These are phyloP conservation scores for Liodrosophila aerea DNA, from an alignment of 2,888 invertebrate species.

Conservation along the genomic window DNA sequence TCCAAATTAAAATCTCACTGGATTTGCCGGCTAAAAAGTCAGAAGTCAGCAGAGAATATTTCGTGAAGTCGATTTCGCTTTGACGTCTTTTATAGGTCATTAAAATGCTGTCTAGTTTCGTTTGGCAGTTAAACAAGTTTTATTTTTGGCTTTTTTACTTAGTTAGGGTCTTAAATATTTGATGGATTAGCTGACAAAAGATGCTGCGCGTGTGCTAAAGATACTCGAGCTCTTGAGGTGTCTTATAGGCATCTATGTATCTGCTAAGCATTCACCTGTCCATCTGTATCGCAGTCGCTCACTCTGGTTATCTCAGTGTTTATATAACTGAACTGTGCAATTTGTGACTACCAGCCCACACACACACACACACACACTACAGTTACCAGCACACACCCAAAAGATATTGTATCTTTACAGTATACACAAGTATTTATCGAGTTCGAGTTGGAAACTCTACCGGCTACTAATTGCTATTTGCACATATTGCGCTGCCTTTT, in stretches of 20 bases:
- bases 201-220: conserved; percentile 18
- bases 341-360: conserved; percentile 48
- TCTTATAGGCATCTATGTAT: no score
- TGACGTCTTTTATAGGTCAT: conserved; percentile 47
- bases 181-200: conserved; percentile 34
- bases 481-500: conserved; percentile 37
- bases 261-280: conserved; percentile 38
- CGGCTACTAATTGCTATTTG: conserved; percentile 59
- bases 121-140: conserved; percentile 32
- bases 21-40: conserved; percentile 23
- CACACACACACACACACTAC: no score
- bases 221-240: conserved; percentile 18
- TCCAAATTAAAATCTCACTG: conserved; percentile 6
- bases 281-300: not conserved
- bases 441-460: conserved; percentile 31
- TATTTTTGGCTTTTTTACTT: no score
- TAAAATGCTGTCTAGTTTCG: conserved; percentile 36
- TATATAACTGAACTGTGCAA: conserved; percentile 62
- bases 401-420: not conserved
- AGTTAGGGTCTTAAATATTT: conserved; percentile 22
- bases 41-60: conserved; percentile 14
- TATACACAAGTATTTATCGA: conserved; percentile 19
- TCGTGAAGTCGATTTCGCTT: conserved; percentile 12
- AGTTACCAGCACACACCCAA: conserved; percentile 28
- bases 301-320: conserved; percentile 38